Evolutionary conservation across 2,888 invertebrate genomes (phyloP), one percentile per base, ranked within the genome.

Genomic region (Drosophila algonquin): DNA sequence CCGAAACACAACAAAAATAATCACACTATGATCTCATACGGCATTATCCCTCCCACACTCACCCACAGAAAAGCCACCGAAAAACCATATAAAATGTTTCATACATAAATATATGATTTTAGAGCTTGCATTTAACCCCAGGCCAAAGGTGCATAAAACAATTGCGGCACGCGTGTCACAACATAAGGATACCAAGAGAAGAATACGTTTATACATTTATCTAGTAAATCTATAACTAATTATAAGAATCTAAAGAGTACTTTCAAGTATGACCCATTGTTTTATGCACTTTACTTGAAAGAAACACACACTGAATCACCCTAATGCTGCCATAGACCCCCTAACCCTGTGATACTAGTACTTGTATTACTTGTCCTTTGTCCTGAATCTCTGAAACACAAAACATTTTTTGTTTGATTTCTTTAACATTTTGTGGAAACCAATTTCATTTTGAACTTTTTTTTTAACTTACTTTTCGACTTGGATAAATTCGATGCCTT

Each of bases 221-320:
- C 10, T 32, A 10, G 10, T 10, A 10, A 32, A 32, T 32, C 32
- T 35, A 14, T 14, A 35, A 35, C 5, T 14, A 35, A 4, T 35
- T 1, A 4, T 0, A 35, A 0, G 14, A 40, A 6, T n/a, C n/a
- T 7, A 2, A 40, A n/a, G 7, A n/a, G 2, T n/a, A 7, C 7
- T 7, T 2, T 7, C 7, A 0, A n/a, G n/a, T 1, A 40, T 40
- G 6, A 6, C 5, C 21, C 12, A 16, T 44, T 32, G 46, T 51
- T 60, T 70, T 40, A 58, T 14, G 69, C 60, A 70, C 51, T 40
- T 7, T 30, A 44, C 9, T 1, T 2, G 21, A 21, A 16, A 9
- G 40, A 60, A 45, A 12, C 60, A 50, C 48, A 79, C 83, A 78
- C 64, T 65, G 71, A 73, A 68, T 78, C 84, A 84, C 73, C 65